Conservation (phyloP, 2,888 invertebrate species). For the Deroplatys truncata region DNA sequence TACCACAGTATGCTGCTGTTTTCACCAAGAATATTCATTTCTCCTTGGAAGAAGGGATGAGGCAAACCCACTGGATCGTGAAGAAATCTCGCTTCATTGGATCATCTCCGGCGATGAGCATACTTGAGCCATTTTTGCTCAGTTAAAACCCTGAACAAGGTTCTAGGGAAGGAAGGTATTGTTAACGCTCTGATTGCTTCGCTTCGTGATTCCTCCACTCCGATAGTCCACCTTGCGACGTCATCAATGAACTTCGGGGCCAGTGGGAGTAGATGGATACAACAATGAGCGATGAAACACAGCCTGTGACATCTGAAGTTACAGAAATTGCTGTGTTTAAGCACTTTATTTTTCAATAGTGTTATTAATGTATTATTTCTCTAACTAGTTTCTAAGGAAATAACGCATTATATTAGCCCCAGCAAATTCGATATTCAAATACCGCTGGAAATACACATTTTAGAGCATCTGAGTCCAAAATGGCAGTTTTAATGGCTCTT, state of each 20-base stretch:
- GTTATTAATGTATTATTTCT: too few species aligned
- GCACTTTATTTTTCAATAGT: too few species aligned
- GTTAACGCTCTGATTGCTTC: conserved; percentile 14
- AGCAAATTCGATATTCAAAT: too few species aligned
- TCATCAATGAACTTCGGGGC: neutral
- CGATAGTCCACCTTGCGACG: neutral
- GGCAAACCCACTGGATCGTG: neutral
- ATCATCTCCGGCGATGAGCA: neutral
- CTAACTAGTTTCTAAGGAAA: too few species aligned
- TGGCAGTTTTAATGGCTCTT: too few species aligned
- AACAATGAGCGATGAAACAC: too few species aligned
- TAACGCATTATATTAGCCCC: rapidly evolving
- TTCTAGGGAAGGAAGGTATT: conserved; percentile 5
- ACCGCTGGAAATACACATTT: too few species aligned
- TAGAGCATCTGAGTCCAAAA: too few species aligned
- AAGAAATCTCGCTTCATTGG: neutral
- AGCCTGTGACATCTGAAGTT: too few species aligned
- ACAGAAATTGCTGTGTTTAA: too few species aligned
- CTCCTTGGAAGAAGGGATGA: neutral
- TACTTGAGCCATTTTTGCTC: neutral
- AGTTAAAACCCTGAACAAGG: neutral
- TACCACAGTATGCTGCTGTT: neutral
- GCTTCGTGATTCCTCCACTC: neutral
- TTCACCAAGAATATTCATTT: neutral
- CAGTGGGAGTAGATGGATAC: neutral